These are phyloP conservation scores for Spinus pinus DNA, from an alignment of 2,797 vertebrate genomes.

Conservation along the genomic window DNA sequence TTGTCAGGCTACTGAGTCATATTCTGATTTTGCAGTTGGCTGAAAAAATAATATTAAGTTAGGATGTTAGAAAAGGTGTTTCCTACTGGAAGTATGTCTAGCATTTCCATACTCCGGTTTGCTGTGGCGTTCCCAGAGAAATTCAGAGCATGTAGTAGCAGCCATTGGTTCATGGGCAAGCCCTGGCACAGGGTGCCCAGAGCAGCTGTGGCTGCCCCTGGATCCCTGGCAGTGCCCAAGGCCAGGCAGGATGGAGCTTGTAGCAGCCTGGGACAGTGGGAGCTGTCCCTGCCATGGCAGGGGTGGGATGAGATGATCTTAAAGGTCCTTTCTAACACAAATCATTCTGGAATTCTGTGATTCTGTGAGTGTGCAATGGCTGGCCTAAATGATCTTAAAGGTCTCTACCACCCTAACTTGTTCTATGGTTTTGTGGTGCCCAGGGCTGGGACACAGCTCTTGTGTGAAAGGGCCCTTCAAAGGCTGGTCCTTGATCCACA, in stretches of 20 bases:
- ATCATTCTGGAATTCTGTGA: background rate
- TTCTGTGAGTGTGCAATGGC: background rate
- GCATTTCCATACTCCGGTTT: background rate
- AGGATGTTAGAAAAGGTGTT: slow-evolving; percentile 28
- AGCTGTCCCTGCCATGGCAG: background rate
- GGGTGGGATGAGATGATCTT: background rate
- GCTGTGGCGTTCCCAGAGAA: background rate
- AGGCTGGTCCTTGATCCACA: background rate
- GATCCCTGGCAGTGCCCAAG: background rate
- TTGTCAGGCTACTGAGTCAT: background rate
- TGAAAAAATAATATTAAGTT: slow-evolving; percentile 43
- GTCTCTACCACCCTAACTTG: background rate
- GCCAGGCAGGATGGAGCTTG: rapidly evolving
- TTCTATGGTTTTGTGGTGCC: background rate
- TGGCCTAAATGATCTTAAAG: background rate
- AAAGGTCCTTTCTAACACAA: background rate
- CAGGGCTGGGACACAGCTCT: background rate
- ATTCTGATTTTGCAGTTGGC: slow-evolving; percentile 35
- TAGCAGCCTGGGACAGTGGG: rapidly evolving
- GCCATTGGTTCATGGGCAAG: background rate
- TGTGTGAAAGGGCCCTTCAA: background rate
- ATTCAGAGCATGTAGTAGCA: background rate
- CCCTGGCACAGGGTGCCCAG: background rate
- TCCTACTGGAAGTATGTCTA: background rate
- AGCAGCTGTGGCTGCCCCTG: background rate